Base-by-base conservation (phyloP, 2,888 invertebrate species). In the Trachelus troglodyta region DNA sequence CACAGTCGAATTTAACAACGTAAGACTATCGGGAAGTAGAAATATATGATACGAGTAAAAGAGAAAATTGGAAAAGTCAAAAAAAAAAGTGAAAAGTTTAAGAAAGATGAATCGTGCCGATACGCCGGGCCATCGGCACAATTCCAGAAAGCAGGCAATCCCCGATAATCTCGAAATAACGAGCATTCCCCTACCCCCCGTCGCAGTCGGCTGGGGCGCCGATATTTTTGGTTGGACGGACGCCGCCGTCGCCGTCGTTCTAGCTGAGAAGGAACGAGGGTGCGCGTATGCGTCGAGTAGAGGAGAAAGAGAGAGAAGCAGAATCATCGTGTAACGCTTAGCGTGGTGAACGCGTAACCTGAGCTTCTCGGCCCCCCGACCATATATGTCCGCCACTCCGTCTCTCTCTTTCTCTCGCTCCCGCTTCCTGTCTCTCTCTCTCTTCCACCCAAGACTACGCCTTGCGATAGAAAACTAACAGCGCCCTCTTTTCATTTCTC, bases 311-410 rank as follows among this genome's bases (percentile, higher is more conserved):
- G 35, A 69, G 73, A 6, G 69, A 69, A 3, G 69, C 11, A 69
- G 4, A 30, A 31, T 34, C 33, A 83, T 86, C 88, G 84, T 85
- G 87, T 85, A 87, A 87, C 86, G 84, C 85, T 89, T 88, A 88
- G 87, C 88, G 89, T 87, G 85, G 88, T 83, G 84, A 56, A 71
- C 82, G 84, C 88, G 91, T 91, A 91, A 91, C 89, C 88, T 89
- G 91, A 91, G 89, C 86, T 86, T 88, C 85, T 86, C 89, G 83
- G 88, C 87, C 87, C 89, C 87, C 90, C 87, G 84, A 90, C 91
- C 91, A 91, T 91, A 91, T 91, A 91, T 91, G 91, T 91, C 91
- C 91, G 90, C 89, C 87, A 85, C 81, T 80, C 82, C 81, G 81
- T 81, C 82, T 87, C 85, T 86, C 81, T 90, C 90, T 89, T 73